Evolutionary conservation across 2,888 invertebrate genomes (phyloP), one percentile per base, ranked within the genome.

Genomic region (Leptinotarsa tumamoca): DNA sequence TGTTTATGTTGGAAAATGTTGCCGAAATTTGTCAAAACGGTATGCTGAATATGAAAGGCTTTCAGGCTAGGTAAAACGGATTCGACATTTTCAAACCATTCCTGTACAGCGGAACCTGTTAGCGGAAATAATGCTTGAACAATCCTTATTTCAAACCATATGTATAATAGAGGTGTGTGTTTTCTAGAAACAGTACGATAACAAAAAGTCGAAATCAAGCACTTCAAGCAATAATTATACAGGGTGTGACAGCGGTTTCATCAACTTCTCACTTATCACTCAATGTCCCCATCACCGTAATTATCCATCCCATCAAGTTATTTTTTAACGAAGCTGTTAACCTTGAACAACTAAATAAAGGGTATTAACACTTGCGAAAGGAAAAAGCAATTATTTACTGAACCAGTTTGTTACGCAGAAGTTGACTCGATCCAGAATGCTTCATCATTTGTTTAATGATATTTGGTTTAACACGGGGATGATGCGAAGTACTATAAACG

Each of bases 311-410:
- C n/a, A 63, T 63, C 63, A 33, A 5, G 10, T 13, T 63, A 33
- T 67, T 61, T 56, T 74, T n/a, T 54, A 74, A 43, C 68, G 33
- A 4, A 51, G 67, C 43, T 66, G 66, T 23, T 71, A 71, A 56
- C 74, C 74, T 75, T 75, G 74, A 68, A 63, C 54, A 72, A 70
- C 67, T 49, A 18, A 72, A 70, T 27, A 61, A 17, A 2, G 27
- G 27, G 27, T 61, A 61, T 27, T 4, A 61, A 61, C 17, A 61
- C 61, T 27, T 27, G 27, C 61, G 61, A 61, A 61, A 27, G 27
- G 7, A 63, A 17, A 21, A n/a, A 21, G 56, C 21, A 7, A 18
- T 33, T 33, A 43, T 33, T 63, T 33, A 43, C 63, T 43, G 63
- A 63, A 63, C 63, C 63, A 63, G 63, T 63, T 63, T n/a, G 33